phyloP scores from a whole-genome alignment of 2,888 invertebrate genomes.

The Clunio marinus region DNA sequence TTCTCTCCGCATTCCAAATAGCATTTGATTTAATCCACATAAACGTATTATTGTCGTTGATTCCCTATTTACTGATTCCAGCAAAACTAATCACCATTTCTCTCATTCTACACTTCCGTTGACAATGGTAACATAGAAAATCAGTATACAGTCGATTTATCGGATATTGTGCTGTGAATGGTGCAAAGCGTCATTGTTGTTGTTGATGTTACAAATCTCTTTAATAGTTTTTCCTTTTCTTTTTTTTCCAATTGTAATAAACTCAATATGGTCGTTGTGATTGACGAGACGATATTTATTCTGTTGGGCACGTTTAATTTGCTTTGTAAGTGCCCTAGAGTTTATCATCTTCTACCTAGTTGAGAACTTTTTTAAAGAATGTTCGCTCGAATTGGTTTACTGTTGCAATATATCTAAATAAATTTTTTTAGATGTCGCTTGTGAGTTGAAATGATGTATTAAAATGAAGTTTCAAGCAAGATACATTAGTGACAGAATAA shows the following conservation, averaged over 20 bases:
- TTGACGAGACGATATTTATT: not conserved
- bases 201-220: not conserved
- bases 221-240: not conserved
- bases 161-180: not conserved
- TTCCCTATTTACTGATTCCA: not conserved
- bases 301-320: not conserved
- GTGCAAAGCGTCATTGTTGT: not conserved
- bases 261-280: constrained; percentile 5
- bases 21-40: not conserved
- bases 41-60: constrained; percentile 12
- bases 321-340: too few species aligned
- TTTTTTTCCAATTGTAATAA: not conserved
- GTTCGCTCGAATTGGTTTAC: too few species aligned
- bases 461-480: too few species aligned
- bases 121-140: not conserved
- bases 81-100: constrained; percentile 4
- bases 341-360: too few species aligned
- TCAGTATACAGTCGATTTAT: constrained; percentile 2
- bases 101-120: not conserved
- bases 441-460: too few species aligned
- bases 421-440: too few species aligned
- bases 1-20: not conserved
- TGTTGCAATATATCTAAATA: too few species aligned
- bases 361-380: too few species aligned
- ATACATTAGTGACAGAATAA: too few species aligned